Evolutionary conservation across 2,888 invertebrate species (phyloP).

Genomic region (Helleia helle): DNA sequence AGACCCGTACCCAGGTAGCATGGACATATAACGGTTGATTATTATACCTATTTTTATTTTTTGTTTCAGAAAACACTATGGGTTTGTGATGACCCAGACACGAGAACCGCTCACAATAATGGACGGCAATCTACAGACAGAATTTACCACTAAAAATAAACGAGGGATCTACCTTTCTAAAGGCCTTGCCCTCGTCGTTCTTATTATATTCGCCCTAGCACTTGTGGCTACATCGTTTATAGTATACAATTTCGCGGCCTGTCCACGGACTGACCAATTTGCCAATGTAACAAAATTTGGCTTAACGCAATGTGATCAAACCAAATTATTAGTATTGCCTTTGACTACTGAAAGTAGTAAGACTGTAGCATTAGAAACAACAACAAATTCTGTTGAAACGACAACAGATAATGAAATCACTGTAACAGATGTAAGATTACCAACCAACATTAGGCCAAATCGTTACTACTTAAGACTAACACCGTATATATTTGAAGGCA

Average conservation of each 20-base stretch:
- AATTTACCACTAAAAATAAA: slow-evolving; percentile 76
- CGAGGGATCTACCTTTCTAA: slow-evolving; percentile 78
- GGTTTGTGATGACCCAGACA: slow-evolving; percentile 62
- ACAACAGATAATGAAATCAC: slow-evolving; percentile 28
- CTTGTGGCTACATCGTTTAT: slow-evolving; percentile 81
- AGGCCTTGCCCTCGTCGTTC: slow-evolving; percentile 76
- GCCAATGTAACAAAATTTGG: slow-evolving; percentile 62
- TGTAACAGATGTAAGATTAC: slow-evolving; percentile 77
- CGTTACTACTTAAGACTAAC: slow-evolving; percentile 80
- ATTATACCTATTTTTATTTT: no score
- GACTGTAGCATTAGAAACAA: slow-evolving; percentile 45
- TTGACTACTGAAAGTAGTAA: slow-evolving; percentile 51
- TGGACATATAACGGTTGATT: no score
- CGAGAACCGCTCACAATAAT: slow-evolving; percentile 71
- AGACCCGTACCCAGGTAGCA: no score
- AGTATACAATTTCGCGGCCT: slow-evolving; percentile 84
- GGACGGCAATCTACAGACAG: slow-evolving; percentile 74
- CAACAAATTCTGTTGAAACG: slow-evolving; percentile 28
- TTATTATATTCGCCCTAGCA: slow-evolving; percentile 76
- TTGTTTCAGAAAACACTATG: slow-evolving; percentile 56
- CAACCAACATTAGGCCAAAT: slow-evolving; percentile 78
- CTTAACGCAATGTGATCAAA: slow-evolving; percentile 53
- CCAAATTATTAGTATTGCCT: slow-evolving; percentile 55
- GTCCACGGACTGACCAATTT: slow-evolving; percentile 66
- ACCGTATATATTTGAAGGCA: slow-evolving; percentile 82